These are phyloP conservation scores for Chalcis sispes DNA, from an alignment of 2,888 invertebrate genomes.

Conservation along the genomic window DNA sequence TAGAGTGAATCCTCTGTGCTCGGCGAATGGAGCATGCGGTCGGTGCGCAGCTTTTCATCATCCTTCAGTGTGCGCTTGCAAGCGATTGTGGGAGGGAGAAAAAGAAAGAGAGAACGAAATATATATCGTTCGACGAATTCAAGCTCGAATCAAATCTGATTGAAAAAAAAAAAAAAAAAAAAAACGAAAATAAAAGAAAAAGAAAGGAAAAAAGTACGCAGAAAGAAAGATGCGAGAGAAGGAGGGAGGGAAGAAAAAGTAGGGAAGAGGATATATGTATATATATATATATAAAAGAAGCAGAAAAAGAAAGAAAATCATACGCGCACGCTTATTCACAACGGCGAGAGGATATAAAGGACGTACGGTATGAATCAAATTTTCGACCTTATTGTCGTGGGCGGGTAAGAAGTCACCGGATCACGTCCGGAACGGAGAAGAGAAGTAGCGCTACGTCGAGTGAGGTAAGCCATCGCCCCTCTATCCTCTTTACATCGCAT, in stretches of 20 bases:
- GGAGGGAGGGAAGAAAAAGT: background rate
- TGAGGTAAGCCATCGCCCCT: too few species aligned
- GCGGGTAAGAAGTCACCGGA: conserved; percentile 57
- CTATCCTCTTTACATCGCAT: too few species aligned
- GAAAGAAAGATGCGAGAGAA: conserved; percentile 7
- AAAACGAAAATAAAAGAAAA: background rate
- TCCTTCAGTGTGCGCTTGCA: conserved; percentile 39
- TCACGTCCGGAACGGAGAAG: conserved; percentile 57
- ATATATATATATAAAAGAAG: background rate
- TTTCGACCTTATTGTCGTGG: conserved; percentile 59
- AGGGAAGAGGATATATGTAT: too few species aligned
- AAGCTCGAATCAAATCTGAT: conserved; percentile 51
- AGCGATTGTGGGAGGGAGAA: background rate
- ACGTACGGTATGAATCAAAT: conserved; percentile 33
- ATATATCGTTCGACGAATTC: conserved; percentile 40
- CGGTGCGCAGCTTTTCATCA: conserved; percentile 40
- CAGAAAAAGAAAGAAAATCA: background rate
- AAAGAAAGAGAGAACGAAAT: background rate
- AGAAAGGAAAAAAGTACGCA: background rate
- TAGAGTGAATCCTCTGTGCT: conserved; percentile 50
- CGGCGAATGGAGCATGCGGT: conserved; percentile 44
- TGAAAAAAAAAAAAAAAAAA: conserved; percentile 43
- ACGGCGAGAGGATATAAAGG: background rate
- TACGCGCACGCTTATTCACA: conserved; percentile 1
- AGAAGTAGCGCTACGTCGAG: background rate